Conservation (phyloP, 2,888 invertebrate species). For the Xestia sexstrigata region DNA sequence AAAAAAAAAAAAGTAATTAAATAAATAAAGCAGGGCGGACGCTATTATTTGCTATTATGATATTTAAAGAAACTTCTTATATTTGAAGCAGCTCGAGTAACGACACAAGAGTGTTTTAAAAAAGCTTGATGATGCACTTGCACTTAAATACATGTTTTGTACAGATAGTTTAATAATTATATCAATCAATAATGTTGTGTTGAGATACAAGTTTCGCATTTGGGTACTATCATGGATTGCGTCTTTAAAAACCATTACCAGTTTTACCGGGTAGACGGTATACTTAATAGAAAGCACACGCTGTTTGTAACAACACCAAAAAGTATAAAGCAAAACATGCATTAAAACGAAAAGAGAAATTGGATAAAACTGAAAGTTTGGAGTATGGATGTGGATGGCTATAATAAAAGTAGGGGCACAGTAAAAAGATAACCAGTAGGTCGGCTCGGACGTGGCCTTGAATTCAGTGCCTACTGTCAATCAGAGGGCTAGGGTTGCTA, state of each 20-base stretch:
- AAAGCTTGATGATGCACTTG: background rate
- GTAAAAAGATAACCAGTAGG: no score
- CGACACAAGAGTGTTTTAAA: background rate
- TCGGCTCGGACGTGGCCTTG: no score
- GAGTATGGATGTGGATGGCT: background rate
- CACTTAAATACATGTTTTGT: background rate
- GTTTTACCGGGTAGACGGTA: conserved; percentile 4
- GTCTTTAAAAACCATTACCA: background rate
- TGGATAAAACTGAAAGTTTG: background rate
- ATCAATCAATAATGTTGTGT: no score
- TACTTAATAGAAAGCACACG: conserved; percentile 17
- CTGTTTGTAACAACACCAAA: conserved; percentile 49
- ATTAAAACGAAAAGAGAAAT: conserved; percentile 2
- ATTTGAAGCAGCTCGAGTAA: background rate
- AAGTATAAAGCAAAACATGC: conserved; percentile 28
- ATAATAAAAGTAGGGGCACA: background rate
- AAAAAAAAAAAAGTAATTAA: background rate
- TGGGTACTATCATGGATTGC: background rate
- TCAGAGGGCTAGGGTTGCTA: no score
- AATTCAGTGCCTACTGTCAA: no score
- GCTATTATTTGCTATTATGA: background rate
- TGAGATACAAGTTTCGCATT: no score
- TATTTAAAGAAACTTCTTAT: background rate
- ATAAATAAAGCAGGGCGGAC: background rate
- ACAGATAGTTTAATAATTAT: background rate